Evolutionary conservation across 2,797 vertebrate genomes (phyloP).

Genomic region (Tinamus major): DNA sequence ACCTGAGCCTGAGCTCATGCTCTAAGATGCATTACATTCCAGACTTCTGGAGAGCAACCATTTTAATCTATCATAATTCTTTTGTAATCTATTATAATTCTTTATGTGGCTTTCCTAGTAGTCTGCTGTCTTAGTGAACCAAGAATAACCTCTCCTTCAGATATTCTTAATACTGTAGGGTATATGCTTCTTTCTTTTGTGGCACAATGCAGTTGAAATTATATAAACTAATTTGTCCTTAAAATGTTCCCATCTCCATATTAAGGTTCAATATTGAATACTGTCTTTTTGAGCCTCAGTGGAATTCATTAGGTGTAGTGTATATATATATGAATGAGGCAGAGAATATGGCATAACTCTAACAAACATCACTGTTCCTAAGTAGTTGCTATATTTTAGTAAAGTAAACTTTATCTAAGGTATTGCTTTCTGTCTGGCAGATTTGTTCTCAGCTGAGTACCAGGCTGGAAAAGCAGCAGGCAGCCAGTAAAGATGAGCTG

Average conservation of each 20-base stretch:
- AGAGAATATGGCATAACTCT: background rate
- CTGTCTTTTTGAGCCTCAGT: background rate
- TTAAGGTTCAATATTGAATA: background rate
- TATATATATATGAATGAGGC: background rate
- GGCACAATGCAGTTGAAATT: background rate
- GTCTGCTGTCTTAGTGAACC: background rate
- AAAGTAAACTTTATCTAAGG: background rate
- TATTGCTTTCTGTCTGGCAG: slow-evolving; percentile 76
- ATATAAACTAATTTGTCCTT: background rate
- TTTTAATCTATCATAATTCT: background rate
- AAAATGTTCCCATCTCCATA: background rate
- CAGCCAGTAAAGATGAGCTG: slow-evolving; percentile 93
- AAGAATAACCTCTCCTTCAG: slow-evolving; percentile 6
- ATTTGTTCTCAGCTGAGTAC: slow-evolving; percentile 98
- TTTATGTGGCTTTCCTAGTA: background rate
- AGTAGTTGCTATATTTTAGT: background rate
- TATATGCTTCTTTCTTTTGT: background rate
- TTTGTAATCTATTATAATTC: background rate
- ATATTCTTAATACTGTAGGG: background rate
- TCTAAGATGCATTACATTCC: background rate
- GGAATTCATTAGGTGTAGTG: background rate
- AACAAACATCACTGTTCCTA: background rate
- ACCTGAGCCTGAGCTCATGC: background rate
- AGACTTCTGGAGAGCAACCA: background rate
- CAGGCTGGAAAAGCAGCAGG: slow-evolving; percentile 94